Percentiles rank a stretch among this genome's conserved stretches.
These are phyloP conservation scores for Pyrocoelia pectoralis DNA, from an alignment of 2,888 invertebrate species.

Conservation along the genomic window DNA sequence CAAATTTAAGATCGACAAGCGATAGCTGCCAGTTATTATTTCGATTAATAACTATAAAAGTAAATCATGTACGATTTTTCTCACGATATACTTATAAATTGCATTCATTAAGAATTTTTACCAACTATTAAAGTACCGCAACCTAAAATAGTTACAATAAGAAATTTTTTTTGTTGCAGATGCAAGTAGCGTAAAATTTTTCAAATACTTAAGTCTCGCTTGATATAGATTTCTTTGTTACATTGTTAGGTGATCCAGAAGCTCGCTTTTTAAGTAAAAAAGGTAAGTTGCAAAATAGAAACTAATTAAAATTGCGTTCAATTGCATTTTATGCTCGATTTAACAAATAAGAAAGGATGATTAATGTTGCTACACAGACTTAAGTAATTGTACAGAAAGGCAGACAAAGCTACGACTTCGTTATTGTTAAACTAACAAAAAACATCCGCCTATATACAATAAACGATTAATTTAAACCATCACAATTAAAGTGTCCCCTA, in stretches of 20 bases:
- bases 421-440: constrained; percentile 36
- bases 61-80: not conserved
- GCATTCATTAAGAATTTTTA: too few species aligned
- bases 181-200: constrained; percentile 4
- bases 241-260: not conserved
- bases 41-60: not conserved
- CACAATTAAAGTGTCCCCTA: constrained; percentile 23
- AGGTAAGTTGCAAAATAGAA: not conserved
- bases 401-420: constrained; percentile 32
- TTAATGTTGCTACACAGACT: constrained; percentile 18
- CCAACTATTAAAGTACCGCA: too few species aligned
- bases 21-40: constrained; percentile 4
- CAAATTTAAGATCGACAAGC: not conserved
- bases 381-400: constrained; percentile 28
- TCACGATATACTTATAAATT: constrained; percentile 6
- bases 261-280: not conserved
- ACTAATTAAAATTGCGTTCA: not conserved
- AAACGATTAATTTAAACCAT: constrained; percentile 36
- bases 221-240: constrained; percentile 2
- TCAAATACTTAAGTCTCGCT: constrained; percentile 8
- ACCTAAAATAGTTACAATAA: not conserved
- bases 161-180: not conserved
- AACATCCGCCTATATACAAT: constrained; percentile 34
- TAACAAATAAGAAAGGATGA: constrained; percentile 19
- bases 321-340: constrained; percentile 16